A percentile compares a stretch with the other conserved stretches of the same genome.
phyloP scores from a whole-genome alignment of 2,113 vertebrate species.

The Oxyura jamaicensis region DNA sequence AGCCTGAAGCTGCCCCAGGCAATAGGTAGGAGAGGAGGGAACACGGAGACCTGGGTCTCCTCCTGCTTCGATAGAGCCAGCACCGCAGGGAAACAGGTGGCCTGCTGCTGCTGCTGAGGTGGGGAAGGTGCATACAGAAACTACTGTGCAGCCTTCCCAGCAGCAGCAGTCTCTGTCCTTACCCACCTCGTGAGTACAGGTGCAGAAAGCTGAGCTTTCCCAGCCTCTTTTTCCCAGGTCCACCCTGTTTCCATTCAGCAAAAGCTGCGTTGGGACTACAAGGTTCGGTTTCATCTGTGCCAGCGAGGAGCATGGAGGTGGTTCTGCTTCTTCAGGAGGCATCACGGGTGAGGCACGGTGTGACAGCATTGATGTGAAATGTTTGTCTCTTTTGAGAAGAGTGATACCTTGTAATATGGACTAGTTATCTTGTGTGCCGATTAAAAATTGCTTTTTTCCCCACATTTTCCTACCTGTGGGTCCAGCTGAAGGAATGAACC shows the following conservation, averaged over 20 bases:
- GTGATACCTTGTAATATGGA: neutral
- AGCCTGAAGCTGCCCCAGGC: neutral
- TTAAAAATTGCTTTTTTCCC: neutral
- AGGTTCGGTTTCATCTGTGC: neutral
- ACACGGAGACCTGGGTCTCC: neutral
- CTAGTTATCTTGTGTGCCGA: neutral
- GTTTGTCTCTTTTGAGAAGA: neutral
- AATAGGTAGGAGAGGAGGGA: neutral
- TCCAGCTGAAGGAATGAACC: neutral
- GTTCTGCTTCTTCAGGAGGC: neutral
- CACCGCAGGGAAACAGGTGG: rapidly evolving
- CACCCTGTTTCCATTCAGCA: rapidly evolving
- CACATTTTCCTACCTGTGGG: neutral
- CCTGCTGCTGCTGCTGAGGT: rapidly evolving
- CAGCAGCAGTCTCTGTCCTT: neutral
- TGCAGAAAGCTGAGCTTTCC: neutral
- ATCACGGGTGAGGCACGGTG: neutral
- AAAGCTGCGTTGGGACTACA: rapidly evolving
- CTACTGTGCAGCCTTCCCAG: neutral
- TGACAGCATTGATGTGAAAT: rapidly evolving
- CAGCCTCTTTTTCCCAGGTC: neutral
- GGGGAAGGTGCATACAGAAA: neutral
- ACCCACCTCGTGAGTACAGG: neutral
- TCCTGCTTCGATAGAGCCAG: neutral
- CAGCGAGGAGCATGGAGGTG: neutral